A percentile compares a stretch with the other conserved stretches of the same genome.
These are phyloP conservation scores for Euwallacea fornicatus DNA, from an alignment of 1,140 invertebrate genomes.

Conservation along the genomic window DNA sequence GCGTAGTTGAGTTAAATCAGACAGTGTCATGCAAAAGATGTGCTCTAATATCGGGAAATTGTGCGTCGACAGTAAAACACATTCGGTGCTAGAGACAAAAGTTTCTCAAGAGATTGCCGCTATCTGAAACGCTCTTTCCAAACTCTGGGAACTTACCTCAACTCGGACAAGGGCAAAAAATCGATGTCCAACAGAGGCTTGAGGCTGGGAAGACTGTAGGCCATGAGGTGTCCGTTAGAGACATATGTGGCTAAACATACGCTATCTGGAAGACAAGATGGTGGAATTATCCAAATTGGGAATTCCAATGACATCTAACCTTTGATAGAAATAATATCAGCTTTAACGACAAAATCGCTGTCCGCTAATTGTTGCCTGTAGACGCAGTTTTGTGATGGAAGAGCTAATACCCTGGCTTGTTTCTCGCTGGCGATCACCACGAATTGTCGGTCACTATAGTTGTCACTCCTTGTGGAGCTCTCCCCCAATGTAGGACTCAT, in stretches of 20 bases:
- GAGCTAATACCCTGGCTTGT: slow-evolving; percentile 88
- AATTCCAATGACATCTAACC: slow-evolving; percentile 59
- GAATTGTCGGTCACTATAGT: slow-evolving; percentile 83
- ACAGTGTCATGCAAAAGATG: slow-evolving; percentile 25
- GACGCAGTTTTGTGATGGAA: slow-evolving; percentile 91
- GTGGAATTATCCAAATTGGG: not conserved
- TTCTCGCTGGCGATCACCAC: slow-evolving; percentile 92
- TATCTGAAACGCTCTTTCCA: not conserved
- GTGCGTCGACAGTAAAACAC: slow-evolving; percentile 24
- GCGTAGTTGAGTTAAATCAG: not conserved
- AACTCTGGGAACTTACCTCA: slow-evolving; percentile 70
- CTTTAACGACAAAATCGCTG: slow-evolving; percentile 89
- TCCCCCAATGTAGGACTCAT: slow-evolving; percentile 73
- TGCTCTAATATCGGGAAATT: slow-evolving; percentile 29
- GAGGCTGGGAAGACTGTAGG: slow-evolving; percentile 92
- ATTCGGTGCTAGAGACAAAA: slow-evolving; percentile 9
- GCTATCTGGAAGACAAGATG: slow-evolving; percentile 68
- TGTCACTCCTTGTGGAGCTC: slow-evolving; percentile 56
- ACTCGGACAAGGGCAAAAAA: slow-evolving; percentile 89
- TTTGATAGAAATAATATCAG: slow-evolving; percentile 91
- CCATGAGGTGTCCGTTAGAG: slow-evolving; percentile 88
- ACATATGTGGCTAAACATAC: slow-evolving; percentile 92
- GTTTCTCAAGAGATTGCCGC: not conserved
- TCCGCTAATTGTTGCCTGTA: slow-evolving; percentile 84
- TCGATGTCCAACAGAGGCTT: slow-evolving; percentile 88